These are phyloP conservation scores for Esox lucius DNA, from an alignment of 2,797 vertebrate genomes.

Conservation along the genomic window DNA sequence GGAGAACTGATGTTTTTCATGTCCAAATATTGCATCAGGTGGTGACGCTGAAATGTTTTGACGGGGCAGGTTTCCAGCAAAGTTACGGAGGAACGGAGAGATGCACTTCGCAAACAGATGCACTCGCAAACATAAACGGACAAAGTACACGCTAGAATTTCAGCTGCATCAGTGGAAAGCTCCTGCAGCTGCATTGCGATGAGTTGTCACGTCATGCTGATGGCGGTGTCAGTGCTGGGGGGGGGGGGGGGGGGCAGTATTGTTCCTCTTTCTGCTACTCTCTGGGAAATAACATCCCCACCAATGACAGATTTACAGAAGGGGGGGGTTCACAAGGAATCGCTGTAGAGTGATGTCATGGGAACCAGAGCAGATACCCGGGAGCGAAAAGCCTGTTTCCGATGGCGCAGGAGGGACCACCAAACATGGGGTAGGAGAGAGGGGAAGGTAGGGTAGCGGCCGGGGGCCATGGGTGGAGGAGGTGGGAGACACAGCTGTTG, in stretches of 20 bases:
- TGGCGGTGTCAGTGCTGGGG: slow-evolving; percentile 28
- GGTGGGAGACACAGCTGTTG: slow-evolving; percentile 36
- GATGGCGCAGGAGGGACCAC: slow-evolving; percentile 21
- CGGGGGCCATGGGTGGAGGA: background rate
- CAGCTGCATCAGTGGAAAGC: background rate
- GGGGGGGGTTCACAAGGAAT: slow-evolving; percentile 55
- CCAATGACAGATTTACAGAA: slow-evolving; percentile 73
- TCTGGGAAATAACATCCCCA: slow-evolving; percentile 68
- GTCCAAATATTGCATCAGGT: background rate
- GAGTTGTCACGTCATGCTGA: background rate
- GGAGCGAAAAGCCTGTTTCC: slow-evolving; percentile 13
- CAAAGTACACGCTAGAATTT: background rate
- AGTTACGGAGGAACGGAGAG: background rate
- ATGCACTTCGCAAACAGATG: background rate
- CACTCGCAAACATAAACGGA: background rate
- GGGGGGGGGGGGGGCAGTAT: slow-evolving; percentile 20
- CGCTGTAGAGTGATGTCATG: slow-evolving; percentile 76
- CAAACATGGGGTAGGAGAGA: background rate
- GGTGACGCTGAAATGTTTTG: background rate
- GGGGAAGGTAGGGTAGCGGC: background rate
- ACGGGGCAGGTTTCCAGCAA: background rate
- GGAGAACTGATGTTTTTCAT: background rate
- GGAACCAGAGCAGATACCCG: slow-evolving; percentile 54
- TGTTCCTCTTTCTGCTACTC: slow-evolving; percentile 38
- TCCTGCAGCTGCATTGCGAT: slow-evolving; percentile 30